Conservation (phyloP, 2,888 invertebrate species). For the Agriopis aurantiaria region DNA sequence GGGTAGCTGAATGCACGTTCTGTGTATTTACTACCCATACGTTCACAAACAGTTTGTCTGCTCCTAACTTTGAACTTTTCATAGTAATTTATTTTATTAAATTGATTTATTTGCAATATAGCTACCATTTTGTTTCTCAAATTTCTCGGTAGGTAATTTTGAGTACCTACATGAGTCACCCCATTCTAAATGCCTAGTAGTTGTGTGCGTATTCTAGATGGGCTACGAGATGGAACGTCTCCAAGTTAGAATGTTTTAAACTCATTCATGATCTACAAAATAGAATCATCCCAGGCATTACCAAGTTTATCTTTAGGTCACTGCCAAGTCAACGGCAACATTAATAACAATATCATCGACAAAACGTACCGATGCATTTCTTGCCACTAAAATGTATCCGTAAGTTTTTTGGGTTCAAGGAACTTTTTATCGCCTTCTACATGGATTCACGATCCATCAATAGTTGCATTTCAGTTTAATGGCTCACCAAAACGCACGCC, state of each 20-base stretch:
- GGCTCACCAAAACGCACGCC: conserved; percentile 60
- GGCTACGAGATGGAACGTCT: not conserved
- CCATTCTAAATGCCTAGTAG: no score
- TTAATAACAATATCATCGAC: conserved; percentile 60
- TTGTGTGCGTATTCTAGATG: not conserved
- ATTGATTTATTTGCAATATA: no score
- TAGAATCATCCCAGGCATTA: conserved; percentile 3
- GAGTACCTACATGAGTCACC: no score
- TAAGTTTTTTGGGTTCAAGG: conserved; percentile 61
- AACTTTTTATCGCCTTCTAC: conserved; percentile 66
- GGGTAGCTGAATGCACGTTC: conserved; percentile 3
- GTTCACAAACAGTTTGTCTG: no score
- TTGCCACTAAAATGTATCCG: conserved; percentile 42
- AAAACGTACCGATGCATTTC: conserved; percentile 46
- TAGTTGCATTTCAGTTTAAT: conserved; percentile 70
- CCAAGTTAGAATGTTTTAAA: not conserved
- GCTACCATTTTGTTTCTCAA: no score
- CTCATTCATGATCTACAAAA: not conserved
- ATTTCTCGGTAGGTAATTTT: no score
- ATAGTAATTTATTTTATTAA: no score
- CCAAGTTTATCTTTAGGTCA: conserved; percentile 41
- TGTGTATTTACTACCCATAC: not conserved
- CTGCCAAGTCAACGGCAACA: conserved; percentile 52
- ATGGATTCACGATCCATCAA: conserved; percentile 59
- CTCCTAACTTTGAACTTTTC: no score